Evolutionary conservation across 2,113 vertebrate species (phyloP).

Genomic region (Lepisosteus oculatus): DNA sequence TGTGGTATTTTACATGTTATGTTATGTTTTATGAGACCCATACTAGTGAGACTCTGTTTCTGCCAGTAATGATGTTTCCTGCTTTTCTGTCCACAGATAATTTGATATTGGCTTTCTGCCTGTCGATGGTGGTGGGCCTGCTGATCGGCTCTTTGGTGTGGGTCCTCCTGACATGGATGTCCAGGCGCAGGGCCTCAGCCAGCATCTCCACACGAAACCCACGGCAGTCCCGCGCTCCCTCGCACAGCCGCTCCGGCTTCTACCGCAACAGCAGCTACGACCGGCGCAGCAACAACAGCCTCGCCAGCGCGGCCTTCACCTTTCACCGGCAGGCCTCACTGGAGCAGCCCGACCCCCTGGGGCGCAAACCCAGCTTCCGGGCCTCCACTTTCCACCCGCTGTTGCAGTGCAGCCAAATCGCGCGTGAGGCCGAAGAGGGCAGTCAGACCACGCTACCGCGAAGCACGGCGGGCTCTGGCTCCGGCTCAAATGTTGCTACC

Average conservation of each 20-base stretch:
- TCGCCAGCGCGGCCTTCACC: slow-evolving; percentile 81
- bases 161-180: slow-evolving; percentile 77
- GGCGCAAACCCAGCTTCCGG: slow-evolving; percentile 86
- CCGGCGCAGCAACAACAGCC: slow-evolving; percentile 89
- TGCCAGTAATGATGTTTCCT: too few relatives aligned
- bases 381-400: slow-evolving; percentile 95
- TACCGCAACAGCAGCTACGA: slow-evolving; percentile 87
- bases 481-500: slow-evolving; percentile 46
- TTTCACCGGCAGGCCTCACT: slow-evolving; percentile 85
- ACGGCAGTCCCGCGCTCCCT: slow-evolving; percentile 54
- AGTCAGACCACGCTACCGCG: slow-evolving; percentile 80
- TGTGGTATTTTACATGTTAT: too few relatives aligned
- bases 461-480: slow-evolving; percentile 60
- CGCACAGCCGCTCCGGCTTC: slow-evolving; percentile 70
- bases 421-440: slow-evolving; percentile 77
- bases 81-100: slow-evolving; percentile 65
- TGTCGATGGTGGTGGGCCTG: slow-evolving; percentile 85
- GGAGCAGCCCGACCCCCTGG: slow-evolving; percentile 79
- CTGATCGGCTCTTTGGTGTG: slow-evolving; percentile 84
- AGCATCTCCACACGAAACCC: slow-evolving; percentile 79
- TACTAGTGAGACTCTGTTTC: too few relatives aligned
- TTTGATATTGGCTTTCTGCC: slow-evolving; percentile 85
- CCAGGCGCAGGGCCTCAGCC: slow-evolving; percentile 81
- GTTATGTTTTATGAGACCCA: too few relatives aligned
- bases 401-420: slow-evolving; percentile 82